Conservation (phyloP, 2,113 vertebrate species). For the Heloderma charlesbogerti region DNA sequence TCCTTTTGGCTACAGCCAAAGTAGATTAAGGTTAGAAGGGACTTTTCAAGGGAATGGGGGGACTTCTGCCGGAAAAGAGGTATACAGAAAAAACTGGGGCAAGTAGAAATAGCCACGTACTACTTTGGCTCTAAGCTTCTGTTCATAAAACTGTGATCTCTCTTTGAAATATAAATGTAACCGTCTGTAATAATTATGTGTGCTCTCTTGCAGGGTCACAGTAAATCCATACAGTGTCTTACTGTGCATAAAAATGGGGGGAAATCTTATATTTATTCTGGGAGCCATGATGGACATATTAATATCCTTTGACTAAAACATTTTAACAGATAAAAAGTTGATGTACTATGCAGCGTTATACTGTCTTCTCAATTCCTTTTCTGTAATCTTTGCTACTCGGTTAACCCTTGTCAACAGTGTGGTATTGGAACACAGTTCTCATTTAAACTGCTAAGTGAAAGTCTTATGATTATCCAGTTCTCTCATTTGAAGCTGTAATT, state of each 20-base stretch:
- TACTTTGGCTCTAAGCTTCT: background rate
- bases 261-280: constrained; percentile 89
- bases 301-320: constrained; percentile 90
- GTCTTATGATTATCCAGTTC: background rate
- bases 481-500: background rate
- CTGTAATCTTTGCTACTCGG: background rate
- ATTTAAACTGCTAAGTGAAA: background rate
- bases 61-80: background rate
- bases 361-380: background rate
- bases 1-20: background rate
- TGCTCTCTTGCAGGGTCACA: constrained; percentile 87
- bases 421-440: background rate
- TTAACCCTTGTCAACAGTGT: background rate
- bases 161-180: background rate
- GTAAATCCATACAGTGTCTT: constrained; percentile 95
- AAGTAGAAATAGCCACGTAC: background rate
- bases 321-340: background rate
- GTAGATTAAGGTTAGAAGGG: background rate
- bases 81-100: background rate
- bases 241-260: constrained; percentile 87
- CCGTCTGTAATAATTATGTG: background rate
- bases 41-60: background rate
- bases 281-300: constrained; percentile 95
- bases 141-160: background rate
- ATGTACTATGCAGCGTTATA: background rate